Base-by-base conservation (phyloP, 2,888 invertebrate species). In the Zygogramma bicolorata region DNA sequence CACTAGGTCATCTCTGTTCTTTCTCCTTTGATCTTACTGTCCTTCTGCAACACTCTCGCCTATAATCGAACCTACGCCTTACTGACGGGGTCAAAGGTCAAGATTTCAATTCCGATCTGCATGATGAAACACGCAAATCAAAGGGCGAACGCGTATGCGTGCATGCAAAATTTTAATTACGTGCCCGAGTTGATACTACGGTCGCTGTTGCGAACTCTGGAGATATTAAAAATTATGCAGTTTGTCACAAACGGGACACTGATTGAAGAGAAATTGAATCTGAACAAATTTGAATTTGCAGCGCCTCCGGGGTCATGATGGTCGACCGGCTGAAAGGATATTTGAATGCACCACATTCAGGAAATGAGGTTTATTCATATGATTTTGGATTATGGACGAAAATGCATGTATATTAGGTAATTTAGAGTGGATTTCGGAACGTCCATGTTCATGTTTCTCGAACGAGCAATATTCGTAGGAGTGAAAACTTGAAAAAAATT, bases 161-260 rank as follows among this genome's bases (percentile, higher is more conserved):
- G 63, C 63, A 63, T 63, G 63, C 46, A 20, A 63, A 63, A 42
- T 46, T 63, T 63, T 46, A 46, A 63, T 63, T 63, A 27, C 63
- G 15, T 25, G 15, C 27, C 49, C 27, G 18, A 34, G 22, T 15
- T 31, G 40, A 40, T 22, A 20, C n/a, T n/a, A n/a, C 34, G 38
- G 13, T 63, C 18, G 42, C 46, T 63, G 63, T 31, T 29, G 15
- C 63, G 40, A 46, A 46, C 46, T 63, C 29, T 46, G 31, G 31
- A 46, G 63, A 40, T 27, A 42, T 63, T 42, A 63, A 63, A 63
- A 63, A 63, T 46, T 18, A 46, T 46, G 27, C 31, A 20, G 15
- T 29, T 15, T 10, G 34, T 18, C 27, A 63, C 42, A 46, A 31
- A 29, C 38, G 22, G 46, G 27, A 8, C 22, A n/a, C 27, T 46